These are phyloP conservation scores for Metalampra italica DNA, from an alignment of 2,888 invertebrate species.

Conservation along the genomic window DNA sequence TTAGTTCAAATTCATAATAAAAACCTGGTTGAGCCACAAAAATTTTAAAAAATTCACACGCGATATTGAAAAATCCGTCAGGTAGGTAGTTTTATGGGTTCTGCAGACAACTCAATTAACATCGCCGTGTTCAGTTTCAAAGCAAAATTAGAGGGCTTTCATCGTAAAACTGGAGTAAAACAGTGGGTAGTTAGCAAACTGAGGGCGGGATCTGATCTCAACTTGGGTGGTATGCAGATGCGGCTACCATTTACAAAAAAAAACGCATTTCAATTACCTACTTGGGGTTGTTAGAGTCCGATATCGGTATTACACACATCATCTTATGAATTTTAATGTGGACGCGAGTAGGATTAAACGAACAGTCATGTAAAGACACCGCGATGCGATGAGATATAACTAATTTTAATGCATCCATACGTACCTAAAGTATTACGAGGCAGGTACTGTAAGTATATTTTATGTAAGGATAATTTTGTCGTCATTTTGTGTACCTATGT, in stretches of 20 bases:
- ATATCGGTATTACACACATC: slow-evolving; percentile 44
- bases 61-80: no score
- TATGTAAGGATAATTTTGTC: no score
- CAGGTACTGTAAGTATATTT: no score
- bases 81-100: no score
- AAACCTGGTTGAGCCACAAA: slow-evolving; percentile 4
- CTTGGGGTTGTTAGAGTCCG: slow-evolving; percentile 42
- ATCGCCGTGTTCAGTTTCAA: slow-evolving; percentile 27
- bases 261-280: slow-evolving; percentile 58
- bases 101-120: slow-evolving; percentile 31
- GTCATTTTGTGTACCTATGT: no score
- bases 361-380: slow-evolving; percentile 1
- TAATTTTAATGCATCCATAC: not conserved
- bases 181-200: not conserved
- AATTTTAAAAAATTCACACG: no score
- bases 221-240: slow-evolving; percentile 9
- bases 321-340: slow-evolving; percentile 54
- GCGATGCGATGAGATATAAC: not conserved
- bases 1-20: no score
- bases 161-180: slow-evolving; percentile 21
- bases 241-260: slow-evolving; percentile 24
- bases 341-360: slow-evolving; percentile 20
- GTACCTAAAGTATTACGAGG: not conserved
- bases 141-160: slow-evolving; percentile 37
- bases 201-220: not conserved